phyloP scores from a whole-genome alignment of 2,113 vertebrate genomes.

The Daboia siamensis region DNA sequence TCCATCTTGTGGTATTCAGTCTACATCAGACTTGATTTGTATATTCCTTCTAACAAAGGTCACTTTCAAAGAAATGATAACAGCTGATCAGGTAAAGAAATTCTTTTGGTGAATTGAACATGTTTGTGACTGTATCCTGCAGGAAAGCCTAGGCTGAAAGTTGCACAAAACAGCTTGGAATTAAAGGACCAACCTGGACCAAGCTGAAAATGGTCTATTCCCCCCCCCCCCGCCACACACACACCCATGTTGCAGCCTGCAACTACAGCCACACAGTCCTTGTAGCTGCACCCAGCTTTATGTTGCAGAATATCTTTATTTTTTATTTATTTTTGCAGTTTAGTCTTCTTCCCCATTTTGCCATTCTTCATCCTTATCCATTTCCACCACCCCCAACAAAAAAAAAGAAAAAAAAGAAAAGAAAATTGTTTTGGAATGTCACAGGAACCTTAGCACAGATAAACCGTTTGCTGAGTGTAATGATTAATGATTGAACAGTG shows the following conservation, averaged over 20 bases:
- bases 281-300: background rate
- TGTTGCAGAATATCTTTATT: background rate
- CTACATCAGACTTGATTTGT: background rate
- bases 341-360: constrained; percentile 6
- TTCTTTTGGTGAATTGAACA: background rate
- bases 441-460: constrained; percentile 69
- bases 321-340: background rate
- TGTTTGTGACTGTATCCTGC: background rate
- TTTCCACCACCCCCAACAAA: background rate
- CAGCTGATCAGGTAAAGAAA: background rate
- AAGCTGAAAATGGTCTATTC: background rate
- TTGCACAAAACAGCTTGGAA: background rate
- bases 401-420: too few relatives aligned
- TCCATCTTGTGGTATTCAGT: background rate
- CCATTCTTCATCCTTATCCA: constrained; percentile 39
- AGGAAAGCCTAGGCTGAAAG: background rate
- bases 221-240: too few relatives aligned
- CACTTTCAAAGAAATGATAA: background rate
- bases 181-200: background rate
- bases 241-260: background rate
- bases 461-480: constrained; percentile 66
- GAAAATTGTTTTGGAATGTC: constrained; percentile 67
- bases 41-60: background rate
- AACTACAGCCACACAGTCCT: background rate
- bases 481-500: constrained; percentile 77